Conservation (phyloP, 2,797 vertebrate species). For the Gephyroberyx darwinii region DNA sequence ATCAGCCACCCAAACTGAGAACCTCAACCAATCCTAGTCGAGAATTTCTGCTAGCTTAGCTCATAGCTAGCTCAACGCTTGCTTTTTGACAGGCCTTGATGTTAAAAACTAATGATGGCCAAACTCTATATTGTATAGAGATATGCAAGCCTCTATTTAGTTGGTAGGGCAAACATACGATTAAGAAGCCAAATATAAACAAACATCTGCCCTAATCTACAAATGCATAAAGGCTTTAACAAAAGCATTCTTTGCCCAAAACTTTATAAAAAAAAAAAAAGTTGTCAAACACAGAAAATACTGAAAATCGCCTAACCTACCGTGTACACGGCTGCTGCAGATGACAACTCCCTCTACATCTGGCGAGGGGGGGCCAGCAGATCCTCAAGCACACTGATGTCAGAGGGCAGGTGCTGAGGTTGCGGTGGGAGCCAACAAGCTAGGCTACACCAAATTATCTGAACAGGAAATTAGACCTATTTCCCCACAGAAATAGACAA, state of each 20-base stretch:
- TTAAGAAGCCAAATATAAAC: constrained; percentile 11
- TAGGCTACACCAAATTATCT: constrained; percentile 35
- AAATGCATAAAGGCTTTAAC: constrained; percentile 2
- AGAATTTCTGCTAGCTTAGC: constrained; percentile 16
- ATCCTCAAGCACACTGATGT: constrained; percentile 67
- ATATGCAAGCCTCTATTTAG: too few species aligned
- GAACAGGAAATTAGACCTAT: constrained; percentile 29
- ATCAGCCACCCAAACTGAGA: constrained; percentile 19
- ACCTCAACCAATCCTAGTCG: constrained; percentile 46
- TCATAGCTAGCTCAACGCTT: constrained; percentile 7
- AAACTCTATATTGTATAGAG: constrained; percentile 1
- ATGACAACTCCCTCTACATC: constrained; percentile 80
- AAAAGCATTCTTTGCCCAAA: neutral
- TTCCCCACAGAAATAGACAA: too few species aligned
- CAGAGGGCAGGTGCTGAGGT: constrained; percentile 43
- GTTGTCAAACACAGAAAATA: neutral
- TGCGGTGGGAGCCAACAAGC: constrained; percentile 36
- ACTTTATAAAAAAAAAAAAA: neutral
- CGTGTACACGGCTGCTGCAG: constrained; percentile 74
- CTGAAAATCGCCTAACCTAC: constrained; percentile 53
- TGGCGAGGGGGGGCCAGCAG: constrained; percentile 61
- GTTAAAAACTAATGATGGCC: neutral
- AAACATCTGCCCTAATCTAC: neutral
- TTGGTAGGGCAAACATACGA: neutral
- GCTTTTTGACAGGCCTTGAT: constrained; percentile 8